Conservation (phyloP, 2,113 vertebrate genomes). For the Tychaedon coryphoeus region DNA sequence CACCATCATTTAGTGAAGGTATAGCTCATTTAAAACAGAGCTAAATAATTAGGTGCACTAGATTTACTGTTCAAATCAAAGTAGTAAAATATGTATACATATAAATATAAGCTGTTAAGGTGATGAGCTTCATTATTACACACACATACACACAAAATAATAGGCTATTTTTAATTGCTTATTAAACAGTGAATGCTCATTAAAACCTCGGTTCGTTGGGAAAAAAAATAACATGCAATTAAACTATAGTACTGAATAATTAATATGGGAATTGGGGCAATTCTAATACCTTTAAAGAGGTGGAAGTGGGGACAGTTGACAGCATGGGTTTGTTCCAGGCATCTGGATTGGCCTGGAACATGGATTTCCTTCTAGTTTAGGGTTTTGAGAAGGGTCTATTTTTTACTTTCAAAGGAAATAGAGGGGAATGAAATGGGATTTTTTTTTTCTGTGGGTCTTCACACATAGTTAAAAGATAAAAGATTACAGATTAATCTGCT, state of each 20-base stretch:
- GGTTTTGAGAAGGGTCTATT: neutral
- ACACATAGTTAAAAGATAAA: neutral
- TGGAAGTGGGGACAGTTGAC: neutral
- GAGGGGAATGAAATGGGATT: neutral
- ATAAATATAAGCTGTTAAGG: neutral
- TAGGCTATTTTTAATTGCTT: neutral
- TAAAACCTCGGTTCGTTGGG: neutral
- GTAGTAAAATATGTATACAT: neutral
- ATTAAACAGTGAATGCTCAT: conserved; percentile 11
- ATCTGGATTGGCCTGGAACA: neutral
- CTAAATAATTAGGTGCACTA: neutral
- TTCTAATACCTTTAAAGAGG: neutral
- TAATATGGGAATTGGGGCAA: conserved; percentile 51
- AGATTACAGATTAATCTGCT: neutral
- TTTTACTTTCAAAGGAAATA: neutral
- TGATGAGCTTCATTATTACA: neutral
- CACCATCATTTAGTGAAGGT: neutral
- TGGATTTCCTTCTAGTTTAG: neutral
- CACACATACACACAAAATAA: neutral
- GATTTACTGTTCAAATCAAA: neutral
- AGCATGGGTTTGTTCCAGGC: neutral
- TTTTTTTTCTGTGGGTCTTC: neutral
- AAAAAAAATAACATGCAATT: neutral
- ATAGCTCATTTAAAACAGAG: neutral
- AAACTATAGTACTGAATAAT: conserved; percentile 18